phyloP scores from a whole-genome alignment of 1,140 invertebrate species.

The Leptinotarsa undecemlineata region DNA sequence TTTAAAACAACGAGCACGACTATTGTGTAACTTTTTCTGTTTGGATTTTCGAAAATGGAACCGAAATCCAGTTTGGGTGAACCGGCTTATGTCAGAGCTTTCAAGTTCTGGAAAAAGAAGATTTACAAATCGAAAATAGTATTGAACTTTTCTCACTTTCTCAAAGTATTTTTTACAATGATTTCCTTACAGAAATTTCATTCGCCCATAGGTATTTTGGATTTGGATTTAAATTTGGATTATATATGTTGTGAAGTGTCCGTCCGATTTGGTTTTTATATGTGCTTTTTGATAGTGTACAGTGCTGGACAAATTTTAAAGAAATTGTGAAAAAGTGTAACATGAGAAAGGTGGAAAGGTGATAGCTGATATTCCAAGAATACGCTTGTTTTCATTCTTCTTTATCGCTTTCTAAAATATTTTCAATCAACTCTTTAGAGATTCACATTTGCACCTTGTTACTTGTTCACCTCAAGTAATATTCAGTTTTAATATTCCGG shows the following conservation, averaged over 20 bases:
- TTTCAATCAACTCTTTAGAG: too few relatives aligned
- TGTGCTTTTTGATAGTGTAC: conserved; percentile 22
- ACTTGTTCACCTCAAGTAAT: too few relatives aligned
- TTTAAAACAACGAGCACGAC: background rate
- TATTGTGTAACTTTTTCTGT: conserved; percentile 13
- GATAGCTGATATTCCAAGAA: too few relatives aligned
- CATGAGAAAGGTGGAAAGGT: background rate
- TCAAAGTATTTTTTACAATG: conserved; percentile 5
- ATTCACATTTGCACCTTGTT: too few relatives aligned
- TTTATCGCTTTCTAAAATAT: too few relatives aligned
- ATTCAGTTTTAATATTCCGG: too few relatives aligned
- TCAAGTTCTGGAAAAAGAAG: conserved; percentile 52
- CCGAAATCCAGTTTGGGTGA: conserved; percentile 44
- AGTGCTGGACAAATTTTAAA: conserved; percentile 16
- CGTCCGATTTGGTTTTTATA: conserved; percentile 6
- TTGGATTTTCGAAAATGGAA: conserved; percentile 14
- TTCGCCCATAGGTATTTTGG: conserved; percentile 23
- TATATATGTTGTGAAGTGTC: conserved; percentile 30
- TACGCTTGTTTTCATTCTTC: too few relatives aligned
- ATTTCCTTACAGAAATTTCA: conserved; percentile 32
- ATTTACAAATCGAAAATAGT: conserved; percentile 54
- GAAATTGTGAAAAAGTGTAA: conserved; percentile 6
- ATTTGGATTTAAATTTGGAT: conserved; percentile 24
- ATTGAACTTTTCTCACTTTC: conserved; percentile 35
- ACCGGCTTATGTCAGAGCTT: conserved; percentile 48